Evolutionary conservation across 2,113 vertebrate species (phyloP), one percentile per base, ranked within the genome.

Genomic region (Daubentonia madagascariensis): DNA sequence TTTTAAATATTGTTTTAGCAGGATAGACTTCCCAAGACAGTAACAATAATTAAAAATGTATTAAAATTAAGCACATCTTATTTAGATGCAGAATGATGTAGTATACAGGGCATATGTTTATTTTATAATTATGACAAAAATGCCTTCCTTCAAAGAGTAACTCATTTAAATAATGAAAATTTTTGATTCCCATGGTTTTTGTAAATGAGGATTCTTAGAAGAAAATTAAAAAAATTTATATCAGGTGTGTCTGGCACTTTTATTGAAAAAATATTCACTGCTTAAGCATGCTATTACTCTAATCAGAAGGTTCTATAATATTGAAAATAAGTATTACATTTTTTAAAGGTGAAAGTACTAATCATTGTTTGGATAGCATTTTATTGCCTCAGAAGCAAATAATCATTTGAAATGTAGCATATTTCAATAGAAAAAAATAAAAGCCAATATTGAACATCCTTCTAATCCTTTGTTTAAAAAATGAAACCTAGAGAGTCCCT

Each of bases 71-170:
- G 48, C 1, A 16, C 57, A 67, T 54, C 8, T 61, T 57, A 70
- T 45, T 63, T 65, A 63, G 73, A 75, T 50, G 14, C 20, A 57
- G 5, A 90, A 72, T 87, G 25, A 57, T 32, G 65, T 1, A 50
- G 59, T 30, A 67, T 20, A 63, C 8, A 48, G 20, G 28, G 17
- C 25, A 89, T 16, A 0, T 18, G 67, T 73, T 63, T 30, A 75
- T 57, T 67, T 95, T 79, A 80, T 48, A 57, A 85, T 78, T 70
- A 67, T 59, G 37, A 43, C 23, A 95, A 94, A 93, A 90, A 95
- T 67, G 17, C 4, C 28, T 89, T 80, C 16, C 32, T 68, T 93
- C 30, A 43, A 45, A 50, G 25, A 85, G 23, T 68, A 94, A n/a
- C 7, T 90, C 23, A 59, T n/a, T 92, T 57, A 79, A 91, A 87